Percentiles rank a stretch among this genome's conserved stretches.
These are phyloP conservation scores for Aspiorhynchus laticeps DNA, from an alignment of 2,113 vertebrate genomes.

Conservation along the genomic window DNA sequence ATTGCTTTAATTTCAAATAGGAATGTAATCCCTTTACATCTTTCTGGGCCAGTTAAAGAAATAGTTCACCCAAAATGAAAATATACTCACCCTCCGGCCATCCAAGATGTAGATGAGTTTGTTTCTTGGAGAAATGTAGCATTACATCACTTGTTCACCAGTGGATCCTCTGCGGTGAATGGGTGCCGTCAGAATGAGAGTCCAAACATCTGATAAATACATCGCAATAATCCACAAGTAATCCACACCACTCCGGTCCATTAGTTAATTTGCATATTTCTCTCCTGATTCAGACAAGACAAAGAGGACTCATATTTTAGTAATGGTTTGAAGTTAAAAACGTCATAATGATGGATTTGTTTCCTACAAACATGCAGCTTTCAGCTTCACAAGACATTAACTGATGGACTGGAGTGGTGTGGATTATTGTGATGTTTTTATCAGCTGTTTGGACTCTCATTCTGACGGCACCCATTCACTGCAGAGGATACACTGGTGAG, in stretches of 20 bases:
- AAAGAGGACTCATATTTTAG: too few species aligned
- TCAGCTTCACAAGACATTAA: background rate
- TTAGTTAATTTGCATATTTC: too few species aligned
- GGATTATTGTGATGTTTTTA: too few species aligned
- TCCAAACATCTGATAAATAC: background rate
- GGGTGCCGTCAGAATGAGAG: background rate
- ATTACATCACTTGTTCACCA: background rate
- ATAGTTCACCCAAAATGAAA: background rate
- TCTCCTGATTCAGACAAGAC: too few species aligned
- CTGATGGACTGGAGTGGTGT: background rate
- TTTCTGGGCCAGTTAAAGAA: background rate
- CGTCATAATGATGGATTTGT: too few species aligned
- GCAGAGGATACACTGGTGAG: background rate
- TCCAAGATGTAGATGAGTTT: background rate
- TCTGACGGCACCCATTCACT: background rate
- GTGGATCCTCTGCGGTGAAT: background rate
- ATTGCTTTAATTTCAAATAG: constrained; percentile 13
- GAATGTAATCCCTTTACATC: constrained; percentile 15
- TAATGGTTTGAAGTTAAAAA: too few species aligned
- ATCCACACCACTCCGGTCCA: too few species aligned
- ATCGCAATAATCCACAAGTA: background rate
- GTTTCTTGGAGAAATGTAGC: background rate
- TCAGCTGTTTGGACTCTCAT: background rate
- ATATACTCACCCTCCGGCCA: too few species aligned
- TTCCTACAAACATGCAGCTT: too few species aligned